Base-by-base conservation (phyloP, 2,113 vertebrate species). In the Pterocles orientalis region DNA sequence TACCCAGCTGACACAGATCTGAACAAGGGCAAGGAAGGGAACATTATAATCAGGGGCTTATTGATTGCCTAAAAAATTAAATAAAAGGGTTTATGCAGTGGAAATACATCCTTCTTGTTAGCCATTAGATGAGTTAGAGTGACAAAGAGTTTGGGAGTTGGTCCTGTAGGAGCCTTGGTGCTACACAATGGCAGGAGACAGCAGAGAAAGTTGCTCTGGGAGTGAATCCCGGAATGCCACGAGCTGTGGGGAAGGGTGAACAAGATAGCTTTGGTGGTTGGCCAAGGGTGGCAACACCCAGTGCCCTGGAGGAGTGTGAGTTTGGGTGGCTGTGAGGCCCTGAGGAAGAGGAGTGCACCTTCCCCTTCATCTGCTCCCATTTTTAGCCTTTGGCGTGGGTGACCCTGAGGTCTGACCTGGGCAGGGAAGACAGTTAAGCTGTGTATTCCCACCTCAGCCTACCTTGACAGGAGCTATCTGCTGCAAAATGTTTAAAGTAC, bases 41-140 rank as follows among this genome's bases (percentile, higher is more conserved):
- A 47, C 51, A 19, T 34, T 85, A 48, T 56, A 92, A 95, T 92
- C 75, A 92, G 36, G 29, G 21, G 10, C 43, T 93, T 95, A 96
- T 78, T 91, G 71, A 79, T 69, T 68, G 94, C 64, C 61, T 43
- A 64, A 88, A 80, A 86, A 66, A 39, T 33, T 29, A 83, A 92
- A 95, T 72, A 73, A 65, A 82, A 86, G 47, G 7, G 11, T 90
- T 94, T 92, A 48, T 86, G 53, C 16, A 20, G 48, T 62, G 69
- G 65, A 90, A 79, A 72, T 51, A 24, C 5, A 7, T 86, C 68
- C n/a, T 60, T 34, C 39, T 43, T 51, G 62, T 58, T 76, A 71
- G 29, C 29, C 45, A 54, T 69, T 51, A 58, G 18, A 24, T 91
- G 69, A 81, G 71, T 54, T 51, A 71, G 81, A 14, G 48, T 84